Conservation (phyloP, 2,888 invertebrate genomes). For the Pogonocherus hispidulus region DNA sequence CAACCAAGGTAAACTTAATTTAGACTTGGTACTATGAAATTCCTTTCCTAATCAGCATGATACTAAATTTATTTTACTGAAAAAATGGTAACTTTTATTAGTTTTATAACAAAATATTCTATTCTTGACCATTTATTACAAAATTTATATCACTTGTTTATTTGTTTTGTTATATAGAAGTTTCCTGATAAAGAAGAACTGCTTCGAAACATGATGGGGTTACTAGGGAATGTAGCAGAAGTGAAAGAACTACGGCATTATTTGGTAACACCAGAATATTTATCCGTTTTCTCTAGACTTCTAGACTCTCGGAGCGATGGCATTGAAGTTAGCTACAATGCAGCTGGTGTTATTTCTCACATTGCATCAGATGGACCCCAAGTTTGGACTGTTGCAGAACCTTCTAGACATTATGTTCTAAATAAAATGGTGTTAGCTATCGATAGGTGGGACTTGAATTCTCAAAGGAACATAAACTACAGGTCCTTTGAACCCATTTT, state of each 20-base stretch:
- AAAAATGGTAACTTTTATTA: too few relatives aligned
- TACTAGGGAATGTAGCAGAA: constrained; percentile 96
- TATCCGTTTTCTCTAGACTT: constrained; percentile 88
- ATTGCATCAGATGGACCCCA: constrained; percentile 92
- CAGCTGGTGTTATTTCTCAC: constrained; percentile 95
- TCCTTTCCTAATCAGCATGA: too few relatives aligned
- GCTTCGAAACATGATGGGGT: constrained; percentile 97
- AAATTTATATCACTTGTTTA: too few relatives aligned
- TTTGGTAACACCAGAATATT: constrained; percentile 88
- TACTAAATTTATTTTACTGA: too few relatives aligned
- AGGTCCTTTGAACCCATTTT: constrained; percentile 96
- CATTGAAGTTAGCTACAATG: constrained; percentile 94
- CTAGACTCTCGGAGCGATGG: constrained; percentile 91
- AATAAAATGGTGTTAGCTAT: constrained; percentile 85
- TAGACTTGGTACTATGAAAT: too few relatives aligned
- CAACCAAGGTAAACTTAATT: too few relatives aligned
- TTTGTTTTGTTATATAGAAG: constrained; percentile 71
- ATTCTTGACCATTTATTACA: too few relatives aligned
- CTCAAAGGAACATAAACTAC: constrained; percentile 96
- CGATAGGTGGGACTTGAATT: constrained; percentile 87
- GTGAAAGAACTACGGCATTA: constrained; percentile 85
- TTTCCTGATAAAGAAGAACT: constrained; percentile 92
- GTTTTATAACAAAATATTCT: too few relatives aligned
- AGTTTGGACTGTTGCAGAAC: constrained; percentile 83
- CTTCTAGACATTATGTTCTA: constrained; percentile 80